Evolutionary conservation across 1,140 invertebrate species (phyloP), one percentile per base, ranked within the genome.

Genomic region (Drosophila kepulauana): DNA sequence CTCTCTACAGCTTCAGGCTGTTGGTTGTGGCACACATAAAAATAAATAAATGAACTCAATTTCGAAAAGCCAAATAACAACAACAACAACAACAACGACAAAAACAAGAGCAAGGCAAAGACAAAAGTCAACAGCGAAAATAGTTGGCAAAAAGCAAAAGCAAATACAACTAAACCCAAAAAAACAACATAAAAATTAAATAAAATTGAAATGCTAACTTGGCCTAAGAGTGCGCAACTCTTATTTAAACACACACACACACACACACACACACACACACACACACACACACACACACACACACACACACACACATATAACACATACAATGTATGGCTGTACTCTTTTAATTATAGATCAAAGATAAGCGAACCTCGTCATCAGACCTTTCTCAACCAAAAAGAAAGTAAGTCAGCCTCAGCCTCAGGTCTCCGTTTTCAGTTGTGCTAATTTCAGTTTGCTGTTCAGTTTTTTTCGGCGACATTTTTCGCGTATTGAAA

Each of bases 361-460:
- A 43, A 52, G 48, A 65, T 67, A 56, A 62, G 30, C n/a, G 25
- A 46, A 11, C 38, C 54, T 63, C 51, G 7, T 5, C 33, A 8
- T 48, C 70, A 77, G 82, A 86, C 82, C 82, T 86, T 86, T 87
- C 82, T 72, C 82, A 86, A 86, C 68, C 35, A 45, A 86, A 86
- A 86, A 86, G 82, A 86, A 86, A 86, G 82, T 87, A 82, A 75
- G 71, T 69, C 71, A 75, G 65, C 74, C 58, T 69, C 71, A 75
- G 65, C 74, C 58, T 49, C 76, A 57, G 33, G 43, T 49, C 20
- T 20, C 20, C 2, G 20, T 8, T 20, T 20, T 5, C 15, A 20
- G 7, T 54, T 28, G 35, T n/a, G 48, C 13, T 45, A 49, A 15
- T 74, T 45, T 69, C 8, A 16, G 25, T 28, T 51, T 35, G 49